Evolutionary conservation across 2,888 invertebrate species (phyloP).

Genomic region (Opisthograptis luteolata): DNA sequence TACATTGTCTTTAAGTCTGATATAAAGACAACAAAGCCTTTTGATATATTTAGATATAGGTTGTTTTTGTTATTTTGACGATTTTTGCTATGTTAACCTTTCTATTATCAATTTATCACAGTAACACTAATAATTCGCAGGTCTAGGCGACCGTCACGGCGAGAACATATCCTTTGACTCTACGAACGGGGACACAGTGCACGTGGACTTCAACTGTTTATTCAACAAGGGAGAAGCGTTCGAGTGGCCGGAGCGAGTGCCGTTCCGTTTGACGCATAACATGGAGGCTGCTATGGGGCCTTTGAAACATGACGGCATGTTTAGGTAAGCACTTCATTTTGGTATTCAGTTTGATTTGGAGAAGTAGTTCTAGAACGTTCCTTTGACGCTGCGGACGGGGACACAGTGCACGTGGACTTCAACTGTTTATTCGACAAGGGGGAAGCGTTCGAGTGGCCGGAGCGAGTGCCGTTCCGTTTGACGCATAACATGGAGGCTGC

Average conservation of each 20-base stretch:
- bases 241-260: slow-evolving; percentile 94
- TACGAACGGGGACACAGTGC: slow-evolving; percentile 96
- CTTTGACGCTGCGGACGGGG: slow-evolving; percentile 95
- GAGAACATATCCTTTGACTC: slow-evolving; percentile 98
- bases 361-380: too few species aligned
- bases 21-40: too few species aligned
- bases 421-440: slow-evolving; percentile 98
- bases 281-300: slow-evolving; percentile 99
- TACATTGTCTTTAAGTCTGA: too few species aligned
- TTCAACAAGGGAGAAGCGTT: slow-evolving; percentile 97
- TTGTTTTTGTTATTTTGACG: too few species aligned
- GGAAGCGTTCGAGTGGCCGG: slow-evolving; percentile 94
- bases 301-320: slow-evolving; percentile 95
- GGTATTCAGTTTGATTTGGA: too few species aligned
- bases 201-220: slow-evolving; percentile 99
- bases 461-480: slow-evolving; percentile 95
- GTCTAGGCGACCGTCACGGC: slow-evolving; percentile 97
- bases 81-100: too few species aligned
- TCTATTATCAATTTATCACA: background rate
- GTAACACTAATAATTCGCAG: slow-evolving; percentile 61
- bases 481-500: slow-evolving; percentile 99
- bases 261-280: slow-evolving; percentile 98
- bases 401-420: slow-evolving; percentile 98
- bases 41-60: too few species aligned
- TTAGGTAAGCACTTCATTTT: slow-evolving; percentile 62